Base-by-base conservation (phyloP, 2,797 vertebrate genomes). In the Coregonus sp. region DNA sequence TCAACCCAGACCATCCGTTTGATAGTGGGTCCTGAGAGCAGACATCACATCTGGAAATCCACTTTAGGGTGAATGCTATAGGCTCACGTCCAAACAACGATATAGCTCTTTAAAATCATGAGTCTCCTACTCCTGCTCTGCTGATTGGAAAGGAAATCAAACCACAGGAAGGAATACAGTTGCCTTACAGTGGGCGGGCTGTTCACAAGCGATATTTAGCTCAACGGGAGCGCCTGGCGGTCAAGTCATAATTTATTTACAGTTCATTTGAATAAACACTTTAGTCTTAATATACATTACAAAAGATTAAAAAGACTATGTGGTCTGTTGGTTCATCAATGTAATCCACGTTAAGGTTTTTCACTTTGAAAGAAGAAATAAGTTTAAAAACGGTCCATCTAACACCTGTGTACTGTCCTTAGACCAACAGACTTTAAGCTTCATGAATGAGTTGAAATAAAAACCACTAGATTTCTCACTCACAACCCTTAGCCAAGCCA, bases 41-140 rank as follows among this genome's bases (percentile, higher is more conserved):
- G 56, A 35, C 61, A 11, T 25, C 33, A 20, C 69, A 79, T 81
- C 75, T 78, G 75, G 82, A 81, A 73, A 78, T 70, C 18, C 2
- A 40, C 74, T 81, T 14, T 31, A 61, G 65, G 65, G 65, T 67
- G 66, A 35, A 12, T n/a, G 66, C 15, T 12, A 68, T 14, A 18
- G 14, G 66, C 31, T 5, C 12, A 68, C 14, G 4, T 35, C 66
- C 31, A 35, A 37, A 37, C 33, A 2, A 68, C 14, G 4, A 18
- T 68, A 29, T 16, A 33, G 11, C n/a, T 5, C 56, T 59, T 6
- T 59, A 25, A 59, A 35, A 68, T 35, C 66, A 16, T 2, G 0
- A 31, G 25, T 5, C 31, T 33, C 66, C 66, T 68, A 14, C 15
- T 15, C 66, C 14, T 25, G 25, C 25, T 25, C 25, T 25, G 15